Percentiles rank a stretch among this genome's conserved stretches.
Conservation (phyloP, 1,140 invertebrate genomes). For the Melanaphis sacchari region DNA sequence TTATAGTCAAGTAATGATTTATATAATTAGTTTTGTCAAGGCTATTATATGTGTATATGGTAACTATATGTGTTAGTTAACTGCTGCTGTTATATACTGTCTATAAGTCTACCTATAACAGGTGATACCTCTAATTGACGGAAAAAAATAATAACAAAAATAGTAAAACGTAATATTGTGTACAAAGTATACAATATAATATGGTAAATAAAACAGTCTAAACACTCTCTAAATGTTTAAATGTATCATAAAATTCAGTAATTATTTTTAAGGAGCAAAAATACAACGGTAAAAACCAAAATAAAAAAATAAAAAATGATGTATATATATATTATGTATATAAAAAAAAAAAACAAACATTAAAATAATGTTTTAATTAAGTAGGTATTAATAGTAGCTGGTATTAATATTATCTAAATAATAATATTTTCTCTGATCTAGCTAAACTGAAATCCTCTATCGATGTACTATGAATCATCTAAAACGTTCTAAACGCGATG, state of each 20-base stretch:
- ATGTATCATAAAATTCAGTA: not conserved
- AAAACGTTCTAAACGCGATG: not conserved
- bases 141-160: not conserved
- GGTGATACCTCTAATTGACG: not conserved
- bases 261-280: not conserved
- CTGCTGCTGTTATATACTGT: not conserved
- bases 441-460: not conserved
- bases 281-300: not conserved
- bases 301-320: not conserved
- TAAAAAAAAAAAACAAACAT: not conserved
- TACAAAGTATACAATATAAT: not conserved
- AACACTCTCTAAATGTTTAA: not conserved
- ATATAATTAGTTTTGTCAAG: slow-evolving; percentile 39
- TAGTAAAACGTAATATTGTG: not conserved
- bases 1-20: not conserved
- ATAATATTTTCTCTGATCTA: slow-evolving; percentile 8
- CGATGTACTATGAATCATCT: not conserved
- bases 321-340: no score
- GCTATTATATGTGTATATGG: slow-evolving; percentile 44
- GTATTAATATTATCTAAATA: not conserved
- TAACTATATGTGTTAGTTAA: slow-evolving; percentile 50
- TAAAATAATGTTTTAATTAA: not conserved
- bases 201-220: not conserved
- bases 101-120: not conserved
- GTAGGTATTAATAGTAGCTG: not conserved